These are phyloP conservation scores for Nothoprocta pentlandii DNA, from an alignment of 2,113 vertebrate genomes.

Conservation along the genomic window DNA sequence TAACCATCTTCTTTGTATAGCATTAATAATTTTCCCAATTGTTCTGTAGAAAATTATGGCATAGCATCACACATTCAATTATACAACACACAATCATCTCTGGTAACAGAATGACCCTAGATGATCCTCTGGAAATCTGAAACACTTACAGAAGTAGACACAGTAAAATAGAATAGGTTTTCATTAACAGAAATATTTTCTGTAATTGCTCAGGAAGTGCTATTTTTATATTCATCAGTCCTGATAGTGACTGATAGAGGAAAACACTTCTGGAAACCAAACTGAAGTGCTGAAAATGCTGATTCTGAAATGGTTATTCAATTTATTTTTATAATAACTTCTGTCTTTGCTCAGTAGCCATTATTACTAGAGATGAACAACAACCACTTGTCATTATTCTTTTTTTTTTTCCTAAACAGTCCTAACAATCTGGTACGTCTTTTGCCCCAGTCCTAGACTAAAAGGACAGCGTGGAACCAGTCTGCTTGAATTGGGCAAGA, in stretches of 20 bases:
- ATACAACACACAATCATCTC: neutral
- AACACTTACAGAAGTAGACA: neutral
- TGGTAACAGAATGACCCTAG: neutral
- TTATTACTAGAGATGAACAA: neutral
- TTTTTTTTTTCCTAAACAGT: neutral
- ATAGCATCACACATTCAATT: neutral
- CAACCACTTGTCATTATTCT: neutral
- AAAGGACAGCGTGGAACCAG: neutral
- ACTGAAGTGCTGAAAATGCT: neutral
- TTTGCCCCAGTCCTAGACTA: neutral
- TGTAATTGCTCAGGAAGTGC: neutral
- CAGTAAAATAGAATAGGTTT: neutral
- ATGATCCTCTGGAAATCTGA: neutral
- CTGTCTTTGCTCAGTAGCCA: neutral
- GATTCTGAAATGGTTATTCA: neutral
- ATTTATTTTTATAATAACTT: neutral
- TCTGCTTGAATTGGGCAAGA: neutral
- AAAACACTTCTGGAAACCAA: neutral
- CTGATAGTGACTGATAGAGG: neutral
- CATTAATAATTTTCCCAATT: constrained; percentile 2
- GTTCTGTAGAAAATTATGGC: neutral
- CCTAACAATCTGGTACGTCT: neutral
- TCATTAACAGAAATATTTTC: neutral
- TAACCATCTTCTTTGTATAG: neutral
- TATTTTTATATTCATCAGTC: neutral